Evolutionary conservation across 2,113 vertebrate species (phyloP), one percentile per base, ranked within the genome.

Genomic region (Coryphaenoides rupestris): DNA sequence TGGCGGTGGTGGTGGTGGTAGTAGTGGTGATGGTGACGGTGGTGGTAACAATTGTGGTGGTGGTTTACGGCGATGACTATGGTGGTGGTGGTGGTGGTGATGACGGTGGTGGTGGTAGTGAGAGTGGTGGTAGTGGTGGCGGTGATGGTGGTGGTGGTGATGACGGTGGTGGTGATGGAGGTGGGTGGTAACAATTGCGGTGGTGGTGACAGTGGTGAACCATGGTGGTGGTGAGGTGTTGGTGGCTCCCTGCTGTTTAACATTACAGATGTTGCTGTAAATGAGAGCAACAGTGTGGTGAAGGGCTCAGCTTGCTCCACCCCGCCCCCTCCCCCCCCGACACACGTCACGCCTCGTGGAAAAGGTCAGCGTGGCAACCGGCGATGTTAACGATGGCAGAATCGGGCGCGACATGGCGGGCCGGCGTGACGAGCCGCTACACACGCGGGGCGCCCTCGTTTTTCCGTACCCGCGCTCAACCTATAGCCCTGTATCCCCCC

Each of bases 241-340:
- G 84, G 81, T 84, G 84, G 81, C 83, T 83, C 84, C 82, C 84
- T 62, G 57, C 84, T 84, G 87, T 87, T 85, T 84, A 75, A n/a
- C 78, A 84, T 87, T 88, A 88, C 87, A 88, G 87, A 88, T 88
- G 87, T 87, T 85, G 82, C 82, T 60, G 80, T 87, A 87, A n/a
- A 88, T 88, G 85, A 85, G 84, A 85, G 85, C 87, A 86, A 79
- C 87, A 79, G 85, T 47, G 82, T 86, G 87, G n/a, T 87, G 87
- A 88, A 88, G 87, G 87, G 83, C 87, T 87, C 79, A 73, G 76
- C 76, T 72, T 50, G 47, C 16, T 14, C 5, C 53, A 75, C 76
- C 77, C 79, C 80, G 79, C 77, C 16, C 16, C 14, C 5, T 49
- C 77, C 76, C 77, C 79, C 80, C 80, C 77, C 16, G 68, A 64